Evolutionary conservation across 1,140 invertebrate genomes (phyloP).

Genomic region (Capitella teleta): DNA sequence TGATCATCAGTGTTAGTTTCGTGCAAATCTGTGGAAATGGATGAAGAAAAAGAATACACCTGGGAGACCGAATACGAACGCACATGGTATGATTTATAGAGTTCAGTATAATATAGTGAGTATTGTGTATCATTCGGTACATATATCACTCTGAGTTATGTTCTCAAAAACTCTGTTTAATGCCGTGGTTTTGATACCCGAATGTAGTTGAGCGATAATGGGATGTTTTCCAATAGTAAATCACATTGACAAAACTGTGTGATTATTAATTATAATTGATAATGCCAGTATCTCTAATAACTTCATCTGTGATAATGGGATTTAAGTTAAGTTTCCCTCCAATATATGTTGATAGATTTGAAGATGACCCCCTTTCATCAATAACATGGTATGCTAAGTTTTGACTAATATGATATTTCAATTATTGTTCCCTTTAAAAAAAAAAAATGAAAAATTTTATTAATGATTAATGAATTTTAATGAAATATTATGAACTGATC

Average conservation of each 20-base stretch:
- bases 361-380: not conserved
- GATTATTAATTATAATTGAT: not conserved
- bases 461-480: not conserved
- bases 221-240: not conserved
- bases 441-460: not conserved
- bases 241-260: not conserved
- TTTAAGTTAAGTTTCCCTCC: too few relatives aligned
- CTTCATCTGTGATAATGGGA: not conserved
- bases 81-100: conserved; percentile 27
- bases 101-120: not conserved
- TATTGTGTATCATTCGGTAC: not conserved
- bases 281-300: not conserved
- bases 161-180: not conserved
- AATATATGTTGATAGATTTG: not conserved
- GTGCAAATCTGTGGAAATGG: too few relatives aligned
- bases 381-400: not conserved
- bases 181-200: not conserved
- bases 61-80: conserved; percentile 93
- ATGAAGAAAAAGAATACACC: conserved; percentile 76
- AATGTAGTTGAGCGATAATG: not conserved
- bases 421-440: not conserved
- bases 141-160: not conserved
- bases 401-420: not conserved
- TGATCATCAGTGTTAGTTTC: too few relatives aligned
- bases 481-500: not conserved